Evolutionary conservation across 2,797 vertebrate species (phyloP).

Genomic region (Sylvilagus floridanus): DNA sequence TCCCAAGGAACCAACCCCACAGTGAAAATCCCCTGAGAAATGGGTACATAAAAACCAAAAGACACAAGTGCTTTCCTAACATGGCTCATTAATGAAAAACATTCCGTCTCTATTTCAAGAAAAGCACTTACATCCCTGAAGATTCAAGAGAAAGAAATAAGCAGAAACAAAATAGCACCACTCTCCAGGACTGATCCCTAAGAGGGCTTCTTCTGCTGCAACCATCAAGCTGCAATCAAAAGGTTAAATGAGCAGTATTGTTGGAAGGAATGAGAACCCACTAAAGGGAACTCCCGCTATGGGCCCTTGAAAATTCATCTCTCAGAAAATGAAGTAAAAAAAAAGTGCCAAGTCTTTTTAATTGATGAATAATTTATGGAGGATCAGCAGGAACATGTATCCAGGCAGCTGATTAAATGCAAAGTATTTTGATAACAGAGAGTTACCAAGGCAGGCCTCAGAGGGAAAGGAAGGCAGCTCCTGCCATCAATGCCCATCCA

Average conservation of each 20-base stretch:
- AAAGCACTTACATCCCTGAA: background rate
- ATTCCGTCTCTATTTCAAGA: slow-evolving; percentile 55
- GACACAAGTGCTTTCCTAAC: slow-evolving; percentile 26
- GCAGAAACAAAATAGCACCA: background rate
- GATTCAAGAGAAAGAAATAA: slow-evolving; percentile 54
- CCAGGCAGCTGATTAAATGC: slow-evolving; percentile 81
- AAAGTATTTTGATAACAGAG: slow-evolving; percentile 82
- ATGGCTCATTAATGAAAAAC: slow-evolving; percentile 48
- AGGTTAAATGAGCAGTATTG: slow-evolving; percentile 57
- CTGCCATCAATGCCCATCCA: slow-evolving; percentile 61
- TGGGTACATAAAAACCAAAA: slow-evolving; percentile 26
- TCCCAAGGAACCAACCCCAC: background rate
- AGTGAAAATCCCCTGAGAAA: slow-evolving; percentile 31
- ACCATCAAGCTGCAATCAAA: slow-evolving; percentile 50
- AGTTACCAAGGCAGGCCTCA: slow-evolving; percentile 40
- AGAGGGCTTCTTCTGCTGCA: background rate
- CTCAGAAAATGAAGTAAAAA: slow-evolving; percentile 63
- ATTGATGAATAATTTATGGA: slow-evolving; percentile 84
- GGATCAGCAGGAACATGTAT: slow-evolving; percentile 79
- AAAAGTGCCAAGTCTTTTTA: slow-evolving; percentile 68
- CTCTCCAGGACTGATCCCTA: background rate
- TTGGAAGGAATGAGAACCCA: slow-evolving; percentile 46
- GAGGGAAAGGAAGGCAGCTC: background rate
- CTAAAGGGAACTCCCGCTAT: slow-evolving; percentile 20
- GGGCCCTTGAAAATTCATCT: slow-evolving; percentile 56